phyloP scores from a whole-genome alignment of 2,113 vertebrate genomes.

The Brienomyrus brachyistius region DNA sequence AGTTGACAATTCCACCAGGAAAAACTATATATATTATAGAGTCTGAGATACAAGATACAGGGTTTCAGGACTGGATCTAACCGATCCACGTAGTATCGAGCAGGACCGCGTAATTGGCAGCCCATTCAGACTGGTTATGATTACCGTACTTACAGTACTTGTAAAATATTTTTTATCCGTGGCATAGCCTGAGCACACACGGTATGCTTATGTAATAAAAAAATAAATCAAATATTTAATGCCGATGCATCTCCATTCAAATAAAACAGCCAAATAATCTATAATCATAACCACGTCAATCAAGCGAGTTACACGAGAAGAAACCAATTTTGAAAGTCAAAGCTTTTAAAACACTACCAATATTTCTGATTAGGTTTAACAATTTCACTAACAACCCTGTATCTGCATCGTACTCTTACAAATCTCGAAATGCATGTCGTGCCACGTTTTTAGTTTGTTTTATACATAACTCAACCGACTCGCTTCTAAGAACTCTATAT shows the following conservation, averaged over 20 bases:
- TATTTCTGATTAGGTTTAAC: slow-evolving; percentile 7
- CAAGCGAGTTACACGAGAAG: neutral
- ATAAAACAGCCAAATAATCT: neutral
- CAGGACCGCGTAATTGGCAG: neutral
- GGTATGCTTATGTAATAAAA: neutral
- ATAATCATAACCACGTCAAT: slow-evolving; percentile 18
- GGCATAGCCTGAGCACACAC: neutral
- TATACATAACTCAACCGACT: slow-evolving; percentile 37
- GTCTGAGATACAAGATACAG: slow-evolving; percentile 28
- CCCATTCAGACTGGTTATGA: slow-evolving; percentile 18
- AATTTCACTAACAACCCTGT: slow-evolving; percentile 15
- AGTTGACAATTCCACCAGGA: slow-evolving; percentile 6
- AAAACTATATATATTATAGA: slow-evolving; percentile 4
- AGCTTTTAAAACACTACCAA: neutral
- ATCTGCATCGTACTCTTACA: slow-evolving; percentile 10
- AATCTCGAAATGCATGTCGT: neutral
- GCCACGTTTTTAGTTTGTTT: slow-evolving; percentile 29
- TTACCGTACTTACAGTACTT: neutral
- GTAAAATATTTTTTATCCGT: neutral
- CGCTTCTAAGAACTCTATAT: slow-evolving; percentile 22
- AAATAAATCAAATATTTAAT: neutral
- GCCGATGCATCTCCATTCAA: neutral
- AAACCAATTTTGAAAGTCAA: neutral
- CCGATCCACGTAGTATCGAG: neutral
- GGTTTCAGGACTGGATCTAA: slow-evolving; percentile 11